Base-by-base conservation (phyloP, 2,113 vertebrate genomes). In the Pipra filicauda region DNA sequence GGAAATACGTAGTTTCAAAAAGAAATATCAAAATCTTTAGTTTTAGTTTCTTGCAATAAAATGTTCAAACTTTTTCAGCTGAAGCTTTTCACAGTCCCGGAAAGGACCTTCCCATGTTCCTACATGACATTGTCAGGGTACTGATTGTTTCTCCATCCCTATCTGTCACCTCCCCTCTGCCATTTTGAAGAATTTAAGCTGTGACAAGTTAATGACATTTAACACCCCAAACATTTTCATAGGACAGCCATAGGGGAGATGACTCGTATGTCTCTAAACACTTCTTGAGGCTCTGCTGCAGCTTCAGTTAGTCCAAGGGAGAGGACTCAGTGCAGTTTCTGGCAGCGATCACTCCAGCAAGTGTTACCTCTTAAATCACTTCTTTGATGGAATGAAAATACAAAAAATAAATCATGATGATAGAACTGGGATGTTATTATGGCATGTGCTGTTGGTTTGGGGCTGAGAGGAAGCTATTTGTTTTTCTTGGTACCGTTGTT, bases 401-500 rank as follows among this genome's bases (percentile, higher is more conserved):
- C 3, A 55, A 52, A 89, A 89, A 81, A 31, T 11, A 64, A 89
- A 66, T 73, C 30, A n/a, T 8, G 10, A 61, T 27, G 16, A 37
- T 82, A 55, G 77, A 91, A 48, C 22, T 15, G 7, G 31, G 70
- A 72, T 52, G 54, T 8, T 91, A 24, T 73, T 46, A 66, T 14
- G 43, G n/a, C 22, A 37, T 57, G 35, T 39, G 16, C 72, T 86
- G 55, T 71, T 6, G 3, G 35, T 71, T 94, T 89, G 33, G n/a
- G 44, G 14, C 35, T 91, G 51, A 87, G 49, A 66, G 48, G 43
- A 84, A 89, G 41, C n/a, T 93, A 26, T 37, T 43, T 22, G 16
- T 81, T 93, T 90, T 71, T n/a, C 77, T 75, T 88, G 24, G 26
- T 92, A 58, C 86, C 89, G 73, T 79, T 88, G 31, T 88, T 89